phyloP scores from a whole-genome alignment of 1,140 invertebrate species.

The Patella vulgata region DNA sequence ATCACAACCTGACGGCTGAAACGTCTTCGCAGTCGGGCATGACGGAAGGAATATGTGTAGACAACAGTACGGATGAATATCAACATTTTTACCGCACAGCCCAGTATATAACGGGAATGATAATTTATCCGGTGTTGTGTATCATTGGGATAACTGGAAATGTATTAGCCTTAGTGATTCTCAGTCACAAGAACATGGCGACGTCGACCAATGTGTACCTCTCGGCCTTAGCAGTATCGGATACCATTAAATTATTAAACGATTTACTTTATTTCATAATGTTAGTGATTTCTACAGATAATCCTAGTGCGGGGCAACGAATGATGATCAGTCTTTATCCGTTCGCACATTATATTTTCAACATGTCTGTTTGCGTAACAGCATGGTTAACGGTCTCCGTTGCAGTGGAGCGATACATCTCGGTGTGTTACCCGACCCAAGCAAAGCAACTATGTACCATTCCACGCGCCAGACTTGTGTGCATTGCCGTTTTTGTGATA shows the following conservation, averaged over 20 bases:
- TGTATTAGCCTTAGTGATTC: slow-evolving; percentile 77
- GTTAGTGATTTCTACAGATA: slow-evolving; percentile 66
- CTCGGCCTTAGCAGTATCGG: slow-evolving; percentile 79
- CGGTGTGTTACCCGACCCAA: slow-evolving; percentile 90
- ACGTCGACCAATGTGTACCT: slow-evolving; percentile 81
- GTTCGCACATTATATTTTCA: slow-evolving; percentile 65
- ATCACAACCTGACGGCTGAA: too few species aligned
- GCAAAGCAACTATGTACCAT: slow-evolving; percentile 87
- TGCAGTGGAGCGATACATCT: slow-evolving; percentile 93
- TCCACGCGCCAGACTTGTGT: slow-evolving; percentile 46
- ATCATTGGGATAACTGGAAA: slow-evolving; percentile 80
- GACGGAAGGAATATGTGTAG: not conserved
- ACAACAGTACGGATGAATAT: slow-evolving; percentile 19
- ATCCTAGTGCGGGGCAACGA: slow-evolving; percentile 43
- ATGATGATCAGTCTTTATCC: slow-evolving; percentile 57
- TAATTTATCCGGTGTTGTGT: slow-evolving; percentile 79
- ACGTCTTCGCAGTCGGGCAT: too few species aligned
- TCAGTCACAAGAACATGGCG: slow-evolving; percentile 78
- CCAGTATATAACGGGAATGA: slow-evolving; percentile 61
- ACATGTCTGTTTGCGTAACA: slow-evolving; percentile 67
- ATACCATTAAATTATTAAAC: slow-evolving; percentile 79
- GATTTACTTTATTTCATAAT: slow-evolving; percentile 76
- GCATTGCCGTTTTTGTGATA: slow-evolving; percentile 51
- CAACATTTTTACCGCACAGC: slow-evolving; percentile 57
- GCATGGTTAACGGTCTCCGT: slow-evolving; percentile 96